Conservation (phyloP, 2,797 vertebrate genomes). For the Bovichtus variegatus region DNA sequence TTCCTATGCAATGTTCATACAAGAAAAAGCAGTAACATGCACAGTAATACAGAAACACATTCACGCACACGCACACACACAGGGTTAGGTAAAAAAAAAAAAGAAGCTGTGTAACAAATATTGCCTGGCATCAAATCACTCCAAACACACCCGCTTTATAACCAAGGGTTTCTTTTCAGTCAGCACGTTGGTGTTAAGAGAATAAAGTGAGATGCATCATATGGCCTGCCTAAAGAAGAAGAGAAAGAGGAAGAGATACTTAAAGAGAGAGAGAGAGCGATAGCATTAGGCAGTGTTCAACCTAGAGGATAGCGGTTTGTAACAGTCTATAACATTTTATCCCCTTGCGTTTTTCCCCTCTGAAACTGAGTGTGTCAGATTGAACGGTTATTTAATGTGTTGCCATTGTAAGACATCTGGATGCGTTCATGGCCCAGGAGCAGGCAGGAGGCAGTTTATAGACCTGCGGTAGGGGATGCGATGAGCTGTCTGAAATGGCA, state of each 20-base stretch:
- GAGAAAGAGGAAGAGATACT: slow-evolving; percentile 46
- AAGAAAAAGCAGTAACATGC: neutral
- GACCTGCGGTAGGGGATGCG: slow-evolving; percentile 62
- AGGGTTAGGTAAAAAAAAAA: neutral
- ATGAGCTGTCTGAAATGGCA: slow-evolving; percentile 70
- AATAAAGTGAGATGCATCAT: slow-evolving; percentile 64
- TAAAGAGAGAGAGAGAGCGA: slow-evolving; percentile 53
- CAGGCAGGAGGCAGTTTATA: slow-evolving; percentile 85
- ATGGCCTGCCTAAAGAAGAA: slow-evolving; percentile 57
- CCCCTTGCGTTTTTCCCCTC: slow-evolving; percentile 74
- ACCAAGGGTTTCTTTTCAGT: slow-evolving; percentile 60
- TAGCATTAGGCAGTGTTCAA: slow-evolving; percentile 64
- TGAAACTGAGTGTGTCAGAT: slow-evolving; percentile 84
- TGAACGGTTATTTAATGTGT: slow-evolving; percentile 88
- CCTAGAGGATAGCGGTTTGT: slow-evolving; percentile 71
- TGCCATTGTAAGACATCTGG: slow-evolving; percentile 87
- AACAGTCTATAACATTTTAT: slow-evolving; percentile 87
- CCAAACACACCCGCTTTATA: slow-evolving; percentile 40
- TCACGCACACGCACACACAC: too few relatives aligned
- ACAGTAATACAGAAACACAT: slow-evolving; percentile 20
- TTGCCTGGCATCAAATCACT: slow-evolving; percentile 29
- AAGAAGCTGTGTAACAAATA: slow-evolving; percentile 14
- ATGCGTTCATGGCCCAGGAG: slow-evolving; percentile 80
- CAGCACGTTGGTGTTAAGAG: slow-evolving; percentile 65
- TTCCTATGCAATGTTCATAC: slow-evolving; percentile 39